These are phyloP conservation scores for Prunella strophiata DNA, from an alignment of 2,797 vertebrate species.

Conservation along the genomic window DNA sequence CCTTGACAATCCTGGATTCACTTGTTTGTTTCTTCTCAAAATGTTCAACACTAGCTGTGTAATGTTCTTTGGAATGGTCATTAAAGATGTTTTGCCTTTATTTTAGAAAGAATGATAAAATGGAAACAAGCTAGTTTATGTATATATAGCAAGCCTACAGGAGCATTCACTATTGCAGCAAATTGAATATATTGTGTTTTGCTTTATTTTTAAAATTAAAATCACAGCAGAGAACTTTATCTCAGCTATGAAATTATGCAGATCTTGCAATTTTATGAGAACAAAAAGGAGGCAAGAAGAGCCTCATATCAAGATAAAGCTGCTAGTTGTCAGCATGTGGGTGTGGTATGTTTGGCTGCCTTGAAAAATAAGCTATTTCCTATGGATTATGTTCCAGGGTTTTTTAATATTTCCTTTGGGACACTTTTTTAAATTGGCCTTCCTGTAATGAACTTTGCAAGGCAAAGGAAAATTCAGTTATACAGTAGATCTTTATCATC, in stretches of 20 bases:
- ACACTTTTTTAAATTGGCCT: slow-evolving; percentile 70
- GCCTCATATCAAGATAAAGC: slow-evolving; percentile 60
- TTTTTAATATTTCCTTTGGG: slow-evolving; percentile 84
- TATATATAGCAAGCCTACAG: background rate
- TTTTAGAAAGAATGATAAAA: background rate
- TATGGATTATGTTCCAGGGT: slow-evolving; percentile 68
- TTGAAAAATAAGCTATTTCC: slow-evolving; percentile 79
- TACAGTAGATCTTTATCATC: slow-evolving; percentile 42
- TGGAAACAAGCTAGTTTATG: background rate
- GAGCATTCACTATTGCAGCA: background rate
- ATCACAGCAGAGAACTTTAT: background rate
- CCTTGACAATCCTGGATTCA: background rate
- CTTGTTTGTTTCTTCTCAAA: background rate
- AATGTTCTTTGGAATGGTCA: background rate
- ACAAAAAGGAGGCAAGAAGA: slow-evolving; percentile 33
- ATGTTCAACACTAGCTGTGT: background rate
- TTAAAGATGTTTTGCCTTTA: background rate
- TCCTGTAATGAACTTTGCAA: slow-evolving; percentile 63
- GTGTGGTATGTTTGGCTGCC: slow-evolving; percentile 71
- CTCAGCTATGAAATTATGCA: background rate
- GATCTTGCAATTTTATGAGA: slow-evolving; percentile 32
- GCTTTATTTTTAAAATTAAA: background rate
- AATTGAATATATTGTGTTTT: background rate
- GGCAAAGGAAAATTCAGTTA: slow-evolving; percentile 73
- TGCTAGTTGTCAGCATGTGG: slow-evolving; percentile 41